A percentile compares a stretch with the other conserved stretches of the same genome.
Conservation (phyloP, 2,113 vertebrate species). For the Tupaia tana region DNA sequence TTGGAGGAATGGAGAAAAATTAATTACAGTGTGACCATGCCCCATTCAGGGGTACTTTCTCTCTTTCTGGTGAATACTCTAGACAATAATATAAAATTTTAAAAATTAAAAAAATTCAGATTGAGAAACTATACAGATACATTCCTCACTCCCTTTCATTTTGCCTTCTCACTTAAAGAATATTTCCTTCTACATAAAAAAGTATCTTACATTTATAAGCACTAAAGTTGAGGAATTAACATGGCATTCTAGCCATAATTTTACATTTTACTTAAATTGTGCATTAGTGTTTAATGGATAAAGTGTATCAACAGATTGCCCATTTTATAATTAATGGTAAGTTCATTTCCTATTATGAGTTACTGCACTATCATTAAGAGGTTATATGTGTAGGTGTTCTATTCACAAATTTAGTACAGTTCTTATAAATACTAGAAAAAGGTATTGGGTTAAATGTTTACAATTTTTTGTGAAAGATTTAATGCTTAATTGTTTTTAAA, state of each 20-base stretch:
- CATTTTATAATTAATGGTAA: constrained; percentile 58
- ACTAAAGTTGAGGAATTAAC: background rate
- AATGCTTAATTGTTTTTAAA: constrained; percentile 31
- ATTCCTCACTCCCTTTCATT: background rate
- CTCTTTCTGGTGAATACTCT: no score
- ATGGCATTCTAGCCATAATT: constrained; percentile 44
- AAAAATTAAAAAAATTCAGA: no score
- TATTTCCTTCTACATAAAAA: background rate
- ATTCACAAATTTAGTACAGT: background rate
- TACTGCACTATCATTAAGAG: constrained; percentile 22
- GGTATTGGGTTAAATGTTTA: background rate
- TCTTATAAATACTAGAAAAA: constrained; percentile 52
- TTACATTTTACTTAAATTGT: constrained; percentile 30
- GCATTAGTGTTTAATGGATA: background rate
- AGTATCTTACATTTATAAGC: constrained; percentile 13
- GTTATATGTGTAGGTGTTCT: constrained; percentile 34
- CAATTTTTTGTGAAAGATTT: constrained; percentile 14
- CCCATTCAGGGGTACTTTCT: no score
- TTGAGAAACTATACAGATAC: background rate
- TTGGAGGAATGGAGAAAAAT: no score
- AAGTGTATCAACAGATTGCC: background rate
- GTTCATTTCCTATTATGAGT: constrained; percentile 51
- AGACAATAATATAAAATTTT: no score
- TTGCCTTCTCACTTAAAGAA: constrained; percentile 20
- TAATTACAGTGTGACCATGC: no score